A percentile compares a stretch with the other conserved stretches of the same genome.
Conservation (phyloP, 2,113 vertebrate species). For the Upupa epops region DNA sequence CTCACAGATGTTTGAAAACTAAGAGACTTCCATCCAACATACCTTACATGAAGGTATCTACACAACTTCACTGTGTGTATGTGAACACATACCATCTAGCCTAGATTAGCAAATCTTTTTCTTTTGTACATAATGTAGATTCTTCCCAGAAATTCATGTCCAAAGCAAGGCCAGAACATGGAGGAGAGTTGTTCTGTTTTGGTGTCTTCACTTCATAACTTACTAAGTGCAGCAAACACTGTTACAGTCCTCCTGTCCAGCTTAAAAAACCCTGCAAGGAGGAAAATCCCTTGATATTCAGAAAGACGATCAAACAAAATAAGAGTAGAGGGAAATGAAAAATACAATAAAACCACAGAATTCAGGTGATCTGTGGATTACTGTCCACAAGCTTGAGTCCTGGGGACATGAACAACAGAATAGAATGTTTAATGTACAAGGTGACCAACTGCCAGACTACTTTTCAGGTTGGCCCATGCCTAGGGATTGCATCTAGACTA, state of each 20-base stretch:
- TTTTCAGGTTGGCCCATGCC: neutral
- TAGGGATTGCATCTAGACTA: neutral
- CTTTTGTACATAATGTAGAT: neutral
- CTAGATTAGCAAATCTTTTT: neutral
- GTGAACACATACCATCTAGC: neutral
- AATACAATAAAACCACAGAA: neutral
- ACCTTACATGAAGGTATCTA: neutral
- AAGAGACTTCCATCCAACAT: neutral
- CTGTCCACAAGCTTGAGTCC: neutral
- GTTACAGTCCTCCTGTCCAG: neutral
- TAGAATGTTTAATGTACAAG: fast-evolving
- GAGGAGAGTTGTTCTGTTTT: neutral
- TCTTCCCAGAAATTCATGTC: neutral
- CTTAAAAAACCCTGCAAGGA: neutral
- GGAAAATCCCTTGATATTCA: neutral
- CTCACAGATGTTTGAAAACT: neutral
- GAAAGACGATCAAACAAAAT: neutral
- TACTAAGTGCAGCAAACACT: neutral
- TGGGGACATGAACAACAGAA: neutral
- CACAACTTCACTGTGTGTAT: neutral
- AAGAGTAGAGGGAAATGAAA: neutral
- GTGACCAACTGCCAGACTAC: neutral
- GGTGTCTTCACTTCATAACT: neutral
- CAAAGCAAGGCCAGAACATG: neutral
- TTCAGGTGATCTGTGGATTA: neutral